Conservation (phyloP, 1,140 invertebrate species). For the Brachionus paranguensis region DNA sequence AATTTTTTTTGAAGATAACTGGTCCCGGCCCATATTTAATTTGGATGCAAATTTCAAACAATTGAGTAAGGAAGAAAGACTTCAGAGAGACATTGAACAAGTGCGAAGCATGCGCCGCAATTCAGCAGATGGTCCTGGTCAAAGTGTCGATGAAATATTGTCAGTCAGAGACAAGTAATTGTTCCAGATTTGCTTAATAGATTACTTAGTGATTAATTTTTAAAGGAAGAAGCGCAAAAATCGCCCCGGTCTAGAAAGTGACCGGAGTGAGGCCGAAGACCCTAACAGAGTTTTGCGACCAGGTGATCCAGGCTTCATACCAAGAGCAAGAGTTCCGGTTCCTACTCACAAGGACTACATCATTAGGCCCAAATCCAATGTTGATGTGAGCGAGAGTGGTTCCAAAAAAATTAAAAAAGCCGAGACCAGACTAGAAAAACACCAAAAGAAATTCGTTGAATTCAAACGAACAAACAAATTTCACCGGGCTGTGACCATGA, state of each 20-base stretch:
- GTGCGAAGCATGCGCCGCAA: not conserved
- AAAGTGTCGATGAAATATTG: conserved; percentile 11
- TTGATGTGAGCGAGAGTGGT: not conserved
- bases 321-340: conserved; percentile 82
- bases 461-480: not conserved
- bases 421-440: conserved; percentile 9
- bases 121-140: conserved; percentile 35
- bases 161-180: not conserved
- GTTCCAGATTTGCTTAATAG: not conserved
- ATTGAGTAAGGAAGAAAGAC: conserved; percentile 62
- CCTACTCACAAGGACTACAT: conserved; percentile 96
- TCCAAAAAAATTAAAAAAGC: conserved; percentile 8
- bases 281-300: conserved; percentile 60
- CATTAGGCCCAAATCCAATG: conserved; percentile 66
- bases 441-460: conserved; percentile 19
- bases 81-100: conserved; percentile 78
- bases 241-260: not conserved
- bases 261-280: not conserved
- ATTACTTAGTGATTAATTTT: conserved; percentile 18
- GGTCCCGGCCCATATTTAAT: conserved; percentile 93
- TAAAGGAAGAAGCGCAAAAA: conserved; percentile 16
- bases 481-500: not conserved
- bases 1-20: conserved; percentile 61
- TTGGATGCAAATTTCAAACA: conserved; percentile 87
- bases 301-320: conserved; percentile 89